A percentile compares a stretch with the other conserved stretches of the same genome.
phyloP scores from a whole-genome alignment of 1,140 invertebrate genomes.

The Daktulosphaira vitifoliae region DNA sequence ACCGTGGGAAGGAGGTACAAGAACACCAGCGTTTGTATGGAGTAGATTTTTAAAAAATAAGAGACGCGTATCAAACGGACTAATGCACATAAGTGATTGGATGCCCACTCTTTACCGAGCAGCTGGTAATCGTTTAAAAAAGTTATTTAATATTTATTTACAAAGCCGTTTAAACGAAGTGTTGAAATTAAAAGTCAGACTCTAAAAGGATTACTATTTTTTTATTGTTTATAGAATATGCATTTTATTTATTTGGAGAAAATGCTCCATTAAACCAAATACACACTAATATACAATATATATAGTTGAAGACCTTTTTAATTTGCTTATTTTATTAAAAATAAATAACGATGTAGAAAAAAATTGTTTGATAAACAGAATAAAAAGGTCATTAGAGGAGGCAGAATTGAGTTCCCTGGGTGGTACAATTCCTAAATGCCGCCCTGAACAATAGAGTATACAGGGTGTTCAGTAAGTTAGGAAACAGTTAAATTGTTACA shows the following conservation, averaged over 20 bases:
- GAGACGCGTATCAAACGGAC: constrained; percentile 48
- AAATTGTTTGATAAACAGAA: too few species aligned
- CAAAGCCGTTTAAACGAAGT: background rate
- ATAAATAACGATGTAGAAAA: too few species aligned
- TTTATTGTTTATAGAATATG: background rate
- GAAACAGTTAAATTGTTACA: too few species aligned
- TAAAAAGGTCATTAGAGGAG: too few species aligned
- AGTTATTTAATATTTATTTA: background rate
- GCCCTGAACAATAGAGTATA: too few species aligned
- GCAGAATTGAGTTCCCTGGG: too few species aligned
- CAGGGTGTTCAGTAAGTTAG: too few species aligned
- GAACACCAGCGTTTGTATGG: constrained; percentile 53
- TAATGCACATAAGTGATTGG: constrained; percentile 67
- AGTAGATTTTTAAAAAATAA: constrained; percentile 47
- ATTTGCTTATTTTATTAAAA: too few species aligned
- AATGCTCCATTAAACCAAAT: too few species aligned
- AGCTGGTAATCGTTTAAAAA: constrained; percentile 43
- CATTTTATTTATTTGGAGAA: background rate
- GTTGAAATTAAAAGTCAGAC: background rate
- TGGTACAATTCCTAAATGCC: too few species aligned
- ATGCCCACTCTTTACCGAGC: constrained; percentile 55
- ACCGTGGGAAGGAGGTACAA: constrained; percentile 56
- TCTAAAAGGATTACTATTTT: background rate
- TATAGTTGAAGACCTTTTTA: too few species aligned
- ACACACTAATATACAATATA: too few species aligned